Conservation (phyloP, 1,140 invertebrate genomes). For the Ptiloglossa arizonensis region DNA sequence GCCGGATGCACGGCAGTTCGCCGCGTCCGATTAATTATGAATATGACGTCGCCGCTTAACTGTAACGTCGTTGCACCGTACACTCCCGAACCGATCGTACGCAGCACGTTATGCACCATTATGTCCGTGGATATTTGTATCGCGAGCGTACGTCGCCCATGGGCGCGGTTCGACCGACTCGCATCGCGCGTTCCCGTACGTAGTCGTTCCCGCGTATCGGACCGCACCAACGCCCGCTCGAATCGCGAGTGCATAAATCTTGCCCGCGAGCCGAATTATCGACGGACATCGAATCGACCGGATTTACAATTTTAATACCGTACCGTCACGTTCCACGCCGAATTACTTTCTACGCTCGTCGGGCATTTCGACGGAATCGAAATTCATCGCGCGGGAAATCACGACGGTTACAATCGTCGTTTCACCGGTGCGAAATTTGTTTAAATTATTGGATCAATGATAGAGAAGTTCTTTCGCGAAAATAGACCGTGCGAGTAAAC, state of each 20-base stretch:
- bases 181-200: conserved; percentile 2
- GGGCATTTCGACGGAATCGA: too few species aligned
- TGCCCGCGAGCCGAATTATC: too few species aligned
- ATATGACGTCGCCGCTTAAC: conserved; percentile 50
- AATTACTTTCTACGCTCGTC: too few species aligned
- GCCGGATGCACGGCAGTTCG: not conserved
- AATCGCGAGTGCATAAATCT: conserved; percentile 3
- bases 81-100: conserved; percentile 30
- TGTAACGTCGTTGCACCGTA: conserved; percentile 49
- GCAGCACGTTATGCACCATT: conserved; percentile 55
- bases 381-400: too few species aligned
- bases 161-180: conserved; percentile 48
- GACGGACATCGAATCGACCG: too few species aligned
- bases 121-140: conserved; percentile 52
- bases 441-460: too few species aligned
- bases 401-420: too few species aligned
- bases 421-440: too few species aligned
- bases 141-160: conserved; percentile 29
- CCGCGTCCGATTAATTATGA: conserved; percentile 59
- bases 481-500: too few species aligned
- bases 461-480: too few species aligned
- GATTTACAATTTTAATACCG: not conserved
- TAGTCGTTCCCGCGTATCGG: not conserved
- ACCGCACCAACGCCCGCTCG: conserved; percentile 13
- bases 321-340: too few species aligned